These are phyloP conservation scores for Leptinotarsa lineolata DNA, from an alignment of 1,140 invertebrate species.

Conservation along the genomic window DNA sequence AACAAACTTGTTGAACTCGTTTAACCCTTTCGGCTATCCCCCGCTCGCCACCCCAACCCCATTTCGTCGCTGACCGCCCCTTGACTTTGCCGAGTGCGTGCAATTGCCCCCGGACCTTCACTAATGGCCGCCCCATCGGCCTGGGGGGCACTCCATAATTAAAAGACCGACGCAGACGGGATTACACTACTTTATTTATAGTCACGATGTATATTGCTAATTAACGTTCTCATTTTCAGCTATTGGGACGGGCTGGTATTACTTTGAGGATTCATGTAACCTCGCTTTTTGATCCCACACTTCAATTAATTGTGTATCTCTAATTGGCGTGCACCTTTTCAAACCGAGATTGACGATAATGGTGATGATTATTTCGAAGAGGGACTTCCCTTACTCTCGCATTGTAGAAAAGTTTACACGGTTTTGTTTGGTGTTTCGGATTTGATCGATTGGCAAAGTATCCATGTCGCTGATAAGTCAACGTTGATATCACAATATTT, in stretches of 20 bases:
- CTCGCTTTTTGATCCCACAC: slow-evolving; percentile 32
- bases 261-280: slow-evolving; percentile 30
- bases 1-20: neutral
- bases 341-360: slow-evolving; percentile 1
- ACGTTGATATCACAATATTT: too few species aligned
- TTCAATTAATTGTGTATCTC: slow-evolving; percentile 22
- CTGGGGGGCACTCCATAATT: slow-evolving; percentile 50
- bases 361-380: neutral
- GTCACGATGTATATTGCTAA: slow-evolving; percentile 58
- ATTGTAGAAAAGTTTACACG: too few species aligned
- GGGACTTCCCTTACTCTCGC: neutral
- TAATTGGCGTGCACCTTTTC: slow-evolving; percentile 20
- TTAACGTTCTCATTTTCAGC: slow-evolving; percentile 56
- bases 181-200: slow-evolving; percentile 54
- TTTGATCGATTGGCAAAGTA: too few species aligned
- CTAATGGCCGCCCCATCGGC: slow-evolving; percentile 47
- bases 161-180: slow-evolving; percentile 53
- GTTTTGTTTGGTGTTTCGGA: too few species aligned
- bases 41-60: neutral
- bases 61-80: slow-evolving; percentile 20
- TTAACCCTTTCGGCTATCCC: neutral
- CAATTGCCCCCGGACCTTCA: slow-evolving; percentile 37
- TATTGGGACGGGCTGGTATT: slow-evolving; percentile 45
- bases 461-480: too few species aligned
- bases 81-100: slow-evolving; percentile 21